Conservation (phyloP, 2,797 vertebrate species). For the Echeneis naucrates region DNA sequence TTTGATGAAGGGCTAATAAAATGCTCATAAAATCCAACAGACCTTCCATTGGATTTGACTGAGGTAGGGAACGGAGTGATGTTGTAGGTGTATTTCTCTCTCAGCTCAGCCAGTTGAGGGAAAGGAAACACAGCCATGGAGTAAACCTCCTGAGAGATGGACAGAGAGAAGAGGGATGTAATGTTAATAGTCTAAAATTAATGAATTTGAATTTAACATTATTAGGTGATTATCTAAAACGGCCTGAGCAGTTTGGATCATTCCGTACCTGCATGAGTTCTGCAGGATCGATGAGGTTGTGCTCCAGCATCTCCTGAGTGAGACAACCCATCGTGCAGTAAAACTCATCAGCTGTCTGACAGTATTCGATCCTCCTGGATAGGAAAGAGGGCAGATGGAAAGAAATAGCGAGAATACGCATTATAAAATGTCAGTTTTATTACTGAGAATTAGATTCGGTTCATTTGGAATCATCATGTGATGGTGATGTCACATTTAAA, state of each 20-base stretch:
- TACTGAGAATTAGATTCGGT: too few relatives aligned
- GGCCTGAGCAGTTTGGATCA: background rate
- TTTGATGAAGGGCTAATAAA: background rate
- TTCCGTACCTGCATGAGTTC: conserved; percentile 93
- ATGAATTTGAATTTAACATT: background rate
- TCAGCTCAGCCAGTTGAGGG: conserved; percentile 94
- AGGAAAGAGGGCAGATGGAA: background rate
- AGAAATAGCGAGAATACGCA: background rate
- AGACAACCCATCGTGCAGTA: conserved; percentile 97
- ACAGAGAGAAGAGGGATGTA: background rate
- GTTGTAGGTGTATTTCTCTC: conserved; percentile 99
- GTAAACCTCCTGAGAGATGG: conserved; percentile 90
- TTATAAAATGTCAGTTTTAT: background rate
- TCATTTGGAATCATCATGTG: too few relatives aligned
- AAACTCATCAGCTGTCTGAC: conserved; percentile 96
- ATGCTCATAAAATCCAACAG: conserved; percentile 13
- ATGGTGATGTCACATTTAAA: too few relatives aligned
- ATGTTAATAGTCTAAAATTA: background rate
- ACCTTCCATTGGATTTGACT: conserved; percentile 88
- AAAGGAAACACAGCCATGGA: conserved; percentile 97
- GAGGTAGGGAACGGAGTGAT: conserved; percentile 97
- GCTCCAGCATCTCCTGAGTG: conserved; percentile 97
- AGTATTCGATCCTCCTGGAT: conserved; percentile 93
- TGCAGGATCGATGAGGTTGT: conserved; percentile 90
- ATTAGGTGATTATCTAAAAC: background rate